Evolutionary conservation across 35 echinoderm and acorn worm genomes (phyloP), one percentile per base, ranked within the genome.

Genomic region (Stichopus chloronotus): DNA sequence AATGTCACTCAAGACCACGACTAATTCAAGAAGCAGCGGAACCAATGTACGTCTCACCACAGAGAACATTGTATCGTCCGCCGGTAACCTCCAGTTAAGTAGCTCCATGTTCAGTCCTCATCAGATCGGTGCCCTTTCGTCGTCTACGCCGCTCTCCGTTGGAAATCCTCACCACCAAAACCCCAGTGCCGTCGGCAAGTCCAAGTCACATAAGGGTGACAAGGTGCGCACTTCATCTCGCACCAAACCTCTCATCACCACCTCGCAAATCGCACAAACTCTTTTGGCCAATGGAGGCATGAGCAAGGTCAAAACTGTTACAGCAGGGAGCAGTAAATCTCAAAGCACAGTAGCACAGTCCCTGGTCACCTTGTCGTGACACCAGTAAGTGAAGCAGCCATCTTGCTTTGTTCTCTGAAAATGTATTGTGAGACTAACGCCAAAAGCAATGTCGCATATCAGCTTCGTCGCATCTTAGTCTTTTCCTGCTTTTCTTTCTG

Each of bases 231-330:
- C 17, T 20, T 53, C 82, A 59, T 56, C 16, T 7, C 43, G 52
- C 17, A 22, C 17, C 57, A 74, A 74, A 59, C 20, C 60, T 9
- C 61, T 89, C 43, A 24, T 89, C 52, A 89, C 87, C 19, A 89
- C 87, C 16, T 89, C 87, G 71, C 59, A 71, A 17, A 89, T 89
- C 13, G 87, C 87, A 74, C 59, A 89, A 54, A 89, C 87, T 71
- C 61, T 89, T 4, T 52, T 89, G 65, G 52, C 87, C 52, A 89
- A 88, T 25, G 61, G 86, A 17, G 57, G 80, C 55, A 55, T 88
- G 57, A 25, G 59, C 24, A 89, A 89, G 5, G 87, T 65, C 4
- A 89, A 89, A n/a, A 89, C 87, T 4, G 87, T 89, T 9, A 89
- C 87, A 1, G 87, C 87, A 5, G 87, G 87, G 25, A 89, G 55